phyloP scores from a whole-genome alignment of 2,113 vertebrate species.

The Diadophis punctatus region DNA sequence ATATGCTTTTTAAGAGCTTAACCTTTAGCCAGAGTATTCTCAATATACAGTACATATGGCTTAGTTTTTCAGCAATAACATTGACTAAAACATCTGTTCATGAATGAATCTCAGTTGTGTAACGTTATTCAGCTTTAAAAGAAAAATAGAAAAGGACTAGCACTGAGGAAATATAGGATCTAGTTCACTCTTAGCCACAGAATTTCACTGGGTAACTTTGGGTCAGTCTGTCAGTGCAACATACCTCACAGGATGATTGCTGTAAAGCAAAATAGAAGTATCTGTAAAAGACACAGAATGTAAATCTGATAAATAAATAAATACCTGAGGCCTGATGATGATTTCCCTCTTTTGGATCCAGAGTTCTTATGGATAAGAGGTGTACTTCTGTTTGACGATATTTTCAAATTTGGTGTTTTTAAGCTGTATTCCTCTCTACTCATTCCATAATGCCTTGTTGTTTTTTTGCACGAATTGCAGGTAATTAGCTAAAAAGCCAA shows the following conservation, averaged over 20 bases:
- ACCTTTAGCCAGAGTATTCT: neutral
- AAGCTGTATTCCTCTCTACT: slow-evolving; percentile 72
- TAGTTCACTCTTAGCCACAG: neutral
- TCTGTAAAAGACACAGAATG: slow-evolving; percentile 3
- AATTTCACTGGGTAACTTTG: neutral
- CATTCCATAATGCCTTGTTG: slow-evolving; percentile 73
- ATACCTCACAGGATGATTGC: neutral
- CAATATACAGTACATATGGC: neutral
- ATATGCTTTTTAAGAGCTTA: neutral
- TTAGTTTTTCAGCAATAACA: neutral
- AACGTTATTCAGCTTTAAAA: neutral
- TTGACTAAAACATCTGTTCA: neutral
- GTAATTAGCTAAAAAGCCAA: slow-evolving; percentile 79
- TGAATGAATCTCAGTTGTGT: neutral
- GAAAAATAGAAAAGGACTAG: neutral
- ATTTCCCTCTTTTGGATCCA: slow-evolving; percentile 61
- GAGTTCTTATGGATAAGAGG: slow-evolving; percentile 37
- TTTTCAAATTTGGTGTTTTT: slow-evolving; percentile 56
- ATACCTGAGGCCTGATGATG: slow-evolving; percentile 67
- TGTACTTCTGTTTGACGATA: slow-evolving; percentile 52
- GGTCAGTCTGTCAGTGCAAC: neutral
- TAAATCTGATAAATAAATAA: neutral
- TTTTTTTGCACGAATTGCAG: slow-evolving; percentile 83
- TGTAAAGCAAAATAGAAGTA: neutral
- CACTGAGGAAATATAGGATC: neutral